Evolutionary conservation across 2,888 invertebrate genomes (phyloP).

Genomic region (Cenopis cana): DNA sequence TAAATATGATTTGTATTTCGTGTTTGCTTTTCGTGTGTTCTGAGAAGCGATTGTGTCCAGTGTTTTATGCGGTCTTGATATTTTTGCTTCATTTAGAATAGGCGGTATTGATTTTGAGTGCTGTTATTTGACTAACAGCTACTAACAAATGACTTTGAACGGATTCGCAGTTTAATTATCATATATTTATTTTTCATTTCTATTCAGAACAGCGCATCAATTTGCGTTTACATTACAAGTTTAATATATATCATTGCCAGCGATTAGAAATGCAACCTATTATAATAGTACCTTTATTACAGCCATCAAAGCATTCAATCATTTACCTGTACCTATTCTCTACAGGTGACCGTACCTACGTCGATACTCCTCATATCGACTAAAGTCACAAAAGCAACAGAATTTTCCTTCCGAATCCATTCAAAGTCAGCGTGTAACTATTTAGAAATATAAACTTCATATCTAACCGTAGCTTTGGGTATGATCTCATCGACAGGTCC

Average conservation of each 20-base stretch:
- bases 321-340: too few relatives aligned
- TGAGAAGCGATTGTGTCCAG: conserved; percentile 42
- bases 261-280: too few relatives aligned
- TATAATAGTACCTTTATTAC: too few relatives aligned
- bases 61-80: conserved; percentile 45
- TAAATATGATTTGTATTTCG: conserved; percentile 1
- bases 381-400: too few relatives aligned
- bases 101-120: conserved; percentile 67
- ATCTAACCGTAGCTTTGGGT: conserved; percentile 81
- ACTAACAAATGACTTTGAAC: conserved; percentile 82
- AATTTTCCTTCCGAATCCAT: conserved; percentile 59
- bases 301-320: too few relatives aligned
- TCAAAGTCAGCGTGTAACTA: conserved; percentile 65
- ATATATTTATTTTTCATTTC: too few relatives aligned
- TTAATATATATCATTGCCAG: too few relatives aligned
- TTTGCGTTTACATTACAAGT: too few relatives aligned
- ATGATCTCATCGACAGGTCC: conserved; percentile 87
- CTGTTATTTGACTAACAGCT: conserved; percentile 84
- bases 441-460: conserved; percentile 56
- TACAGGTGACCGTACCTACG: too few relatives aligned
- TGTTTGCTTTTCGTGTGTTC: conserved; percentile 41
- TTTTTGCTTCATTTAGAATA: conserved; percentile 52
- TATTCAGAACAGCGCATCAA: too few relatives aligned
- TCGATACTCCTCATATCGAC: too few relatives aligned
- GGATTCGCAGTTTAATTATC: conserved; percentile 53